These are phyloP conservation scores for Hypselothyrea guttata DNA, from an alignment of 2,888 invertebrate genomes.

Conservation along the genomic window DNA sequence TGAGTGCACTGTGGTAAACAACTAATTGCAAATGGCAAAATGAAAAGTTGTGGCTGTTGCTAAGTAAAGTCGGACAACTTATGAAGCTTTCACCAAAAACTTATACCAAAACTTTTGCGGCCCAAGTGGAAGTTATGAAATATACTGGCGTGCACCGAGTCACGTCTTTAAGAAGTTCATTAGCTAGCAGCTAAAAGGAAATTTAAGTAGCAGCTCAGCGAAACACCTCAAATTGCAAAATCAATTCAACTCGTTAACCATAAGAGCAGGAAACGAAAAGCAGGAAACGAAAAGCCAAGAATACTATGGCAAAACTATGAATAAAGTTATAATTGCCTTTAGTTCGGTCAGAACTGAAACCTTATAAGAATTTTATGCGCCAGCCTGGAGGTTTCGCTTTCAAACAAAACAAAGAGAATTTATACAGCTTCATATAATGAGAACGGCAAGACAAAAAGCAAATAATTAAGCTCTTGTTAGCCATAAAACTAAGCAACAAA, in stretches of 20 bases:
- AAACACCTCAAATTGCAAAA: conserved; percentile 1
- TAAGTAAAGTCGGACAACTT: conserved; percentile 29
- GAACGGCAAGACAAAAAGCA: no score
- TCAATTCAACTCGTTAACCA: conserved; percentile 11
- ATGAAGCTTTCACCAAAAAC: conserved; percentile 27
- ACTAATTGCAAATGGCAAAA: conserved; percentile 7
- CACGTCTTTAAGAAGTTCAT: conserved; percentile 37
- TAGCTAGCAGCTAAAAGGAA: background rate
- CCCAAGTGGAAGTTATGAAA: conserved; percentile 15
- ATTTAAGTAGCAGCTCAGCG: background rate
- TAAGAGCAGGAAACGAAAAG: no score
- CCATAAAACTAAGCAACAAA: no score
- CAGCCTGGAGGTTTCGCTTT: no score
- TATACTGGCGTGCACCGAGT: conserved; percentile 8
- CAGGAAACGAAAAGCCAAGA: no score
- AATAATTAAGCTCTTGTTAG: no score
- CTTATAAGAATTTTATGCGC: no score
- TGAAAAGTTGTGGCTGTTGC: conserved; percentile 27
- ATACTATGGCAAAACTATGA: no score
- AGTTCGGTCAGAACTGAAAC: no score
- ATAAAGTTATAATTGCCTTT: no score
- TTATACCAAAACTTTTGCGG: conserved; percentile 8
- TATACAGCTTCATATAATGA: no score
- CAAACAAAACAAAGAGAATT: no score
- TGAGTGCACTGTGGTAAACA: background rate